Evolutionary conservation across 2,797 vertebrate species (phyloP), one percentile per base, ranked within the genome.

Genomic region (Xiphophorus birchmanni): DNA sequence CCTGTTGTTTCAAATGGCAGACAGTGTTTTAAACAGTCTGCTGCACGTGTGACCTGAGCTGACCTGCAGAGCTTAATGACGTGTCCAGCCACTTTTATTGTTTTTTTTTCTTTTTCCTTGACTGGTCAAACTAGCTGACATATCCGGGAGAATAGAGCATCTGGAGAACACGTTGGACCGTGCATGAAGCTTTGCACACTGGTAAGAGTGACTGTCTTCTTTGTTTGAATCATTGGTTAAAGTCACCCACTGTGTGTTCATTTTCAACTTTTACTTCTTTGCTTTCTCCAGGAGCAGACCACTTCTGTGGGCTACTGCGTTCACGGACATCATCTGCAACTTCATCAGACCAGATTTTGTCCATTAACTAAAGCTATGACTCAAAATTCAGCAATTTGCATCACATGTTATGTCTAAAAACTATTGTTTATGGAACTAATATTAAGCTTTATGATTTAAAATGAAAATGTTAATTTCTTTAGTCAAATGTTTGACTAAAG

Each of bases 51-150:
- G 35, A 47, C 63, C 45, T 47, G 44, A 75, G 32, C 58, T 8
- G 56, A 77, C 73, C 44, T 1, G 32, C 56, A 11, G 2, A 82
- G 60, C 52, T 1, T 21, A 15, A 1, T 13, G 32, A 56, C 32
- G 72, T 29, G 48, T 50, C 13, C 72, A 71, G 48, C 21, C 23
- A 18, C 5, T 13, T 63, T 63, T 60, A 4, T 67, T n/a, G 37
- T 29, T 35, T 18, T 35, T 21, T 21, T 73, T 21, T 73, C 26
- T 21, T 10, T 74, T 80, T 88, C 93, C 93, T 95, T 96, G 86
- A 96, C 95, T 78, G 74, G 29, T 50, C 6, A 75, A 90, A 96
- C 96, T 96, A 2, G 92, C 91, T 42, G 93, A 93, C 21, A 83
- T 96, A 56, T 93, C 93, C 21, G 92, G 83, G 79, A 95, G 95